phyloP scores from a whole-genome alignment of 2,113 vertebrate species.

The Anas platyrhynchos region DNA sequence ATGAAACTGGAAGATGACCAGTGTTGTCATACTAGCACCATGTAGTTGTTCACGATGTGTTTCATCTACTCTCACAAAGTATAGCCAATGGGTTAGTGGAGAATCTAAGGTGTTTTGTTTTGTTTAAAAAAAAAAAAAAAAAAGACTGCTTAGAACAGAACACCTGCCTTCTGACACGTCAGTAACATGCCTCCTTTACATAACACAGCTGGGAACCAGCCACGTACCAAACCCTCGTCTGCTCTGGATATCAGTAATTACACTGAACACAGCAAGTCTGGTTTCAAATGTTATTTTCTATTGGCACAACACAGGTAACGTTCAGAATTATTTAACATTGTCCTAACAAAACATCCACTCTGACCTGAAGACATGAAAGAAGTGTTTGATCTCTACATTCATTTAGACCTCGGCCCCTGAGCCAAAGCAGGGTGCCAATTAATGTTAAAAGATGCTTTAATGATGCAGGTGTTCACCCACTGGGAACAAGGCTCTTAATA shows the following conservation, averaged over 20 bases:
- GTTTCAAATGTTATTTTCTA: neutral
- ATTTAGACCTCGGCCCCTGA: neutral
- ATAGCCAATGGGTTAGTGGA: neutral
- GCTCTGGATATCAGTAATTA: neutral
- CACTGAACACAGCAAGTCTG: neutral
- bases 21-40: neutral
- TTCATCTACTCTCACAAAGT: neutral
- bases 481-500: neutral
- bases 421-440: neutral
- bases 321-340: neutral
- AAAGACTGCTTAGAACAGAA: neutral
- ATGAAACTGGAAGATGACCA: neutral
- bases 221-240: neutral
- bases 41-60: neutral
- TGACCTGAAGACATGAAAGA: slow-evolving; percentile 10
- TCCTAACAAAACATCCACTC: neutral
- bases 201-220: neutral
- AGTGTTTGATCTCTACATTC: neutral
- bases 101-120: neutral
- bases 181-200: neutral
- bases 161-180: neutral
- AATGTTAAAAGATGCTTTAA: neutral
- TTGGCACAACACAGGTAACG: neutral
- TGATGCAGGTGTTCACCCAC: neutral
- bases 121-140: neutral